Evolutionary conservation across 2,888 invertebrate genomes (phyloP), one percentile per base, ranked within the genome.

Genomic region (Acronicta leporina): DNA sequence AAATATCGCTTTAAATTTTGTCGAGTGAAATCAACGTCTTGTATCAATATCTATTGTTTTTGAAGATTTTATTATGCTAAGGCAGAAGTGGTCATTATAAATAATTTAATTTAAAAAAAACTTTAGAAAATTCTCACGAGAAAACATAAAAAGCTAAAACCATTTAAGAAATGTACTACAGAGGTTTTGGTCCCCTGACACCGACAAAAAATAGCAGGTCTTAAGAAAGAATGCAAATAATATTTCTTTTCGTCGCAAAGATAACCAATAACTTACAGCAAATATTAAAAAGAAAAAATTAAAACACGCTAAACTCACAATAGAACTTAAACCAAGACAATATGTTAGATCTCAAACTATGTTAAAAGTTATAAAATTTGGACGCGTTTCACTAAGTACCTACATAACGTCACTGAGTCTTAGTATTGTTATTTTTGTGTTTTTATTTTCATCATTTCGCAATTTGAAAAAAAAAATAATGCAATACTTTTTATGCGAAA

Each of bases 351-450:
- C 50, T 68, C 64, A 52, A 70, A 56, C 48, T 68, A 69, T 44
- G 53, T 71, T 70, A 59, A 49, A 58, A 56, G 41, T 65, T 69
- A 55, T 70, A 71, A 66, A 77, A 71, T 79, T 79, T 91, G 91
- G 91, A 92, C 91, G 90, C 86, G 79, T 85, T 80, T 81, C 75
- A 73, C 83, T 92, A 92, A 92, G 92, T 92, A 92, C 92, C 87
- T 81, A 92, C 92, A 88, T 81, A 73, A 81, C 74, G 74, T 82
- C 77, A 82, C 53, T 73, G 72, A 75, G 68, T 75, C 75, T 69
- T 54, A 61, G 45, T 27, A 47, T 10, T 44, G 50, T 54, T 49
- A 35, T 30, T 55, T 45, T n/a, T n/a, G n/a, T 58, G 35, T 14
- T 20, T 45, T 55, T 20, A 25, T 25, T 35, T 56, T 54, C 27